Evolutionary conservation across 2,888 invertebrate species (phyloP), one percentile per base, ranked within the genome.

Genomic region (Sabatieria punctata): DNA sequence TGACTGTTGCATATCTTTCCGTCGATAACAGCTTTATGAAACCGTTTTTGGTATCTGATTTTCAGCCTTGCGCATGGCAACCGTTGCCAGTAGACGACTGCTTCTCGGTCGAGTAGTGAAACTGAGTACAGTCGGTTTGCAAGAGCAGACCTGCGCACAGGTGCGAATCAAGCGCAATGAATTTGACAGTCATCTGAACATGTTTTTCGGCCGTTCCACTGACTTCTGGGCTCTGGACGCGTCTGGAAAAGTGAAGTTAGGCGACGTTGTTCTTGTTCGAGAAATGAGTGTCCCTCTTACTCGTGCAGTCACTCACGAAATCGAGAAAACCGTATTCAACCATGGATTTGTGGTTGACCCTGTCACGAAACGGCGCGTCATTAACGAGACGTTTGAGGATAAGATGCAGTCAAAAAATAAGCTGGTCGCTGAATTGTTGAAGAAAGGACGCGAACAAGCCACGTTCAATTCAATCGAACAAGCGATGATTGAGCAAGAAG

Each of bases 171-270:
- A 51, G 26, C 48, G 55, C 49, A 61, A 59, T 48, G 57, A 58
- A 47, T 61, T 58, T 53, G 58, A 57, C 50, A 51, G 48, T 42
- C 58, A 58, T 51, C 48, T 61, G 37, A 60, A 61, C 43, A 59
- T 53, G 48, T 61, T 59, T 44, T 61, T 57, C 49, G 55, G 55
- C 26, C 33, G 55, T 18, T 55, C 57, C 8, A 55, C 52, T 42
- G 60, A 60, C 47, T 57, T 56, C 41, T 60, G 60, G 60, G 60
- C 60, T 21, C 47, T 58, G 23, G 60, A 45, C 23, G 19, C n/a
- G 19, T n/a, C 4, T 42, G 41, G 25, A 23, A 25, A 22, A 22
- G 41, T n/a, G 15, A 6, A 23, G 8, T 8, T 6, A 43, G 45
- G 45, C 23, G 45, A 45, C 45, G 25, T 41, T 4, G 45, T 45